phyloP scores from a whole-genome alignment of 2,888 invertebrate species.

The Anoncus sp. region DNA sequence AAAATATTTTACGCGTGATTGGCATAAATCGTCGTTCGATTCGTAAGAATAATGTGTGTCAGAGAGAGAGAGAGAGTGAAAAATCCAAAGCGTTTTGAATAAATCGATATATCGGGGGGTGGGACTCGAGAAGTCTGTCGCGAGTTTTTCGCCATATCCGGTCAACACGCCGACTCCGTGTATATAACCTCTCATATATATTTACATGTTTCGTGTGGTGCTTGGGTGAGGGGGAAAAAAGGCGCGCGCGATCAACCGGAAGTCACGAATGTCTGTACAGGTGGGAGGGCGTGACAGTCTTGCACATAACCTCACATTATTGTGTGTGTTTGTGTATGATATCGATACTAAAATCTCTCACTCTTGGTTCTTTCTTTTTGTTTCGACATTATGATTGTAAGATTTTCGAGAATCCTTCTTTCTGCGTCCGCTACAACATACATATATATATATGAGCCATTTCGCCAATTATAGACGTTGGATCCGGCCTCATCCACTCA shows the following conservation, averaged over 20 bases:
- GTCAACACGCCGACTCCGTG: constrained; percentile 64
- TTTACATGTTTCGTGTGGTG: not conserved
- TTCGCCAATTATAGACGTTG: too few species aligned
- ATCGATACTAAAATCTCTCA: not conserved
- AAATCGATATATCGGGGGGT: constrained; percentile 46
- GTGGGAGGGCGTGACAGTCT: constrained; percentile 42
- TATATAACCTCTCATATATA: constrained; percentile 16
- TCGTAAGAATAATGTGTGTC: not conserved
- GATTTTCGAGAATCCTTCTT: not conserved
- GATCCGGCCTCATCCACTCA: too few species aligned
- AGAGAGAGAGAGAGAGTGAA: too few species aligned
- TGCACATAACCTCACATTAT: too few species aligned
- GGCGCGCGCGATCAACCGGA: constrained; percentile 45
- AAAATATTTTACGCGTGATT: constrained; percentile 76
- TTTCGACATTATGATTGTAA: not conserved
- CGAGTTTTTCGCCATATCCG: constrained; percentile 79
- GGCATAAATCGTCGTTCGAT: constrained; percentile 72
- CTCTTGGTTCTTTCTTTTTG: not conserved
- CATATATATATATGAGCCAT: too few species aligned
- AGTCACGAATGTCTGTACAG: constrained; percentile 51
- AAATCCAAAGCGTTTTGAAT: too few species aligned
- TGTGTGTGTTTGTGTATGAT: not conserved
- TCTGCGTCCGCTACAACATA: too few species aligned
- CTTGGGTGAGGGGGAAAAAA: constrained; percentile 56
- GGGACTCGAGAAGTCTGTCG: constrained; percentile 64